Conservation (phyloP, 1,140 invertebrate genomes). For the Protaetia brevitarsis region DNA sequence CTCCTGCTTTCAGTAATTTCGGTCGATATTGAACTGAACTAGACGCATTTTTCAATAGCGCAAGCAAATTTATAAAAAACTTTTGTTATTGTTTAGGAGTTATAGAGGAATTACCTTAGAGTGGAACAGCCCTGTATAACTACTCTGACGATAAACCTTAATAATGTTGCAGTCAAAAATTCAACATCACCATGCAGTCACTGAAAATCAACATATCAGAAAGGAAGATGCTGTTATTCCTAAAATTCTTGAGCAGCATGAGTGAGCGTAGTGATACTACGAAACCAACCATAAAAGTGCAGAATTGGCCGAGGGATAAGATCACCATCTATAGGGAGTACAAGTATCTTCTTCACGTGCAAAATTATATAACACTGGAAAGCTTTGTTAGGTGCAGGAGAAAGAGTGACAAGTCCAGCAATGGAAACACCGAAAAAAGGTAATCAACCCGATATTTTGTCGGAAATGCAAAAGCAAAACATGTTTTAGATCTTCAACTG, state of each 20-base stretch:
- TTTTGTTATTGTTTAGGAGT: no score
- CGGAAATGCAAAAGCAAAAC: background rate
- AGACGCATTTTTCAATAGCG: no score
- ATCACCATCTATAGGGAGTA: slow-evolving; percentile 9
- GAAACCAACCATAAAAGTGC: background rate
- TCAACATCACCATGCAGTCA: slow-evolving; percentile 69
- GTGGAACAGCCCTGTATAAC: no score
- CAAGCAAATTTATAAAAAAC: no score
- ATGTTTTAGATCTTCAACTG: background rate
- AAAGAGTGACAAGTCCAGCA: background rate
- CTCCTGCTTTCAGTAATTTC: no score
- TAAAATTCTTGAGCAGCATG: slow-evolving; percentile 64
- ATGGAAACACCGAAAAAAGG: background rate
- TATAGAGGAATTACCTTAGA: no score
- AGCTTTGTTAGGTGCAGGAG: background rate
- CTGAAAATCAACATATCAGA: slow-evolving; percentile 79
- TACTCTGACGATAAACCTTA: no score
- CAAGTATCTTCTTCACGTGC: slow-evolving; percentile 23
- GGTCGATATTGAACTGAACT: no score
- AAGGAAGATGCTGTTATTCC: slow-evolving; percentile 62
- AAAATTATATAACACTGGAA: slow-evolving; percentile 18
- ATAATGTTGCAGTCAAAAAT: slow-evolving; percentile 70
- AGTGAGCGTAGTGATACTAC: background rate
- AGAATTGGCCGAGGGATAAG: slow-evolving; percentile 18
- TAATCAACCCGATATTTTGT: background rate